Evolutionary conservation across 1,140 invertebrate genomes (phyloP).

Genomic region (Hylaeus volcanicus): DNA sequence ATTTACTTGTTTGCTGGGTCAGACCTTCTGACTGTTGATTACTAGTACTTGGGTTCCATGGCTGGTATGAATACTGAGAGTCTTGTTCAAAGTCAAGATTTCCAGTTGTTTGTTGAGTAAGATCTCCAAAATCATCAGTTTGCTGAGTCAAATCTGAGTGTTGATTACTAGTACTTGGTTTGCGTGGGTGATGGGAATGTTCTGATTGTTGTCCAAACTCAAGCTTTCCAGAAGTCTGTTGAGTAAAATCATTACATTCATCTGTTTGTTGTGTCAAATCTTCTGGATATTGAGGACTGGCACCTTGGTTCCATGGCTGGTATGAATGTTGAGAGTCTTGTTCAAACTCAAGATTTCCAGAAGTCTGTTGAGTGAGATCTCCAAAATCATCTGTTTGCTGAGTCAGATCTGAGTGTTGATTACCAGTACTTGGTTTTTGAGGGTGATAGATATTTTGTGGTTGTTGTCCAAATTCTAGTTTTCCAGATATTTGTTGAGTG

Average conservation of each 20-base stretch:
- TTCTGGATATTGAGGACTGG: conserved; percentile 8
- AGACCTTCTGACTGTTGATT: conserved; percentile 25
- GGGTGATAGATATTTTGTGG: conserved; percentile 40
- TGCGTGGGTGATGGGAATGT: conserved; percentile 12
- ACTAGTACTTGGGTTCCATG: neutral
- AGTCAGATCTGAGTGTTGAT: conserved; percentile 20
- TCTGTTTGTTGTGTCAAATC: conserved; percentile 30
- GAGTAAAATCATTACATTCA: conserved; percentile 11
- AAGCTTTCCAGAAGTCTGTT: conserved; percentile 38
- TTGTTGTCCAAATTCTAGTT: conserved; percentile 72
- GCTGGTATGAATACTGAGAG: conserved; percentile 9
- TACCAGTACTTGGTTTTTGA: neutral
- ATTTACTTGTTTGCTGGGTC: conserved; percentile 14
- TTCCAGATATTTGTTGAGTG: conserved; percentile 55
- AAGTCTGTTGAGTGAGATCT: conserved; percentile 62
- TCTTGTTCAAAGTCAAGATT: conserved; percentile 72
- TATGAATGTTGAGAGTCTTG: conserved; percentile 49
- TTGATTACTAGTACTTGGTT: conserved; percentile 4
- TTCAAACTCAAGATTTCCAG: conserved; percentile 69
- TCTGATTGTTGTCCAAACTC: conserved; percentile 35
- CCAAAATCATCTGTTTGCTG: conserved; percentile 28
- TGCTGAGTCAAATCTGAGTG: conserved; percentile 26
- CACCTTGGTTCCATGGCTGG: neutral
- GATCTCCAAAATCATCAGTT: conserved; percentile 37
- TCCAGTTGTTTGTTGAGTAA: conserved; percentile 60